Conservation (phyloP, 2,113 vertebrate genomes). For the Mesocricetus auratus region DNA sequence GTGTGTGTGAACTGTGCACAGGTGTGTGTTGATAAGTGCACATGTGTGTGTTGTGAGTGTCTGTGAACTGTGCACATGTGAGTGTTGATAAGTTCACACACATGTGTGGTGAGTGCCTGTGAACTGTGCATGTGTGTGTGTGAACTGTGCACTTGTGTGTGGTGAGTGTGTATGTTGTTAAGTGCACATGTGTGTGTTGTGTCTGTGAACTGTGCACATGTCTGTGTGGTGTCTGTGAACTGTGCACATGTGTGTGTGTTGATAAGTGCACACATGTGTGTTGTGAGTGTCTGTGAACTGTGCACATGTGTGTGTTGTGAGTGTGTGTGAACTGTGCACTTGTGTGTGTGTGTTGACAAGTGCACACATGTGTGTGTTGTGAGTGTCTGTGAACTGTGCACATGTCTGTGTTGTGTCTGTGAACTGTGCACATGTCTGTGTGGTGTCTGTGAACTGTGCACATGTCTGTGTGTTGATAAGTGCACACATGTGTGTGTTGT, state of each 20-base stretch:
- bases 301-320: neutral
- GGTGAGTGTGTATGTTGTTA: too few relatives aligned
- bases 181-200: neutral
- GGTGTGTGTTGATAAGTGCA: too few relatives aligned
- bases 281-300: neutral
- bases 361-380: neutral
- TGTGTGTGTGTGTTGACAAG: too few relatives aligned
- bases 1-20: neutral
- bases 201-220: neutral
- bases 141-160: neutral
- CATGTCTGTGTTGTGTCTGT: neutral
- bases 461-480: neutral
- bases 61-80: neutral
- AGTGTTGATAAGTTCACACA: too few relatives aligned
- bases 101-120: neutral
- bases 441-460: neutral
- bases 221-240: neutral
- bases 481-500: neutral
- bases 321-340: neutral
- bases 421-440: too few relatives aligned
- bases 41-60: neutral
- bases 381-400: neutral
- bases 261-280: too few relatives aligned
- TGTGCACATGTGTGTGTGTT: neutral
- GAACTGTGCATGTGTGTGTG: neutral